A percentile compares a stretch with the other conserved stretches of the same genome.
Conservation (phyloP, 2,113 vertebrate genomes). For the Stegastes partitus region DNA sequence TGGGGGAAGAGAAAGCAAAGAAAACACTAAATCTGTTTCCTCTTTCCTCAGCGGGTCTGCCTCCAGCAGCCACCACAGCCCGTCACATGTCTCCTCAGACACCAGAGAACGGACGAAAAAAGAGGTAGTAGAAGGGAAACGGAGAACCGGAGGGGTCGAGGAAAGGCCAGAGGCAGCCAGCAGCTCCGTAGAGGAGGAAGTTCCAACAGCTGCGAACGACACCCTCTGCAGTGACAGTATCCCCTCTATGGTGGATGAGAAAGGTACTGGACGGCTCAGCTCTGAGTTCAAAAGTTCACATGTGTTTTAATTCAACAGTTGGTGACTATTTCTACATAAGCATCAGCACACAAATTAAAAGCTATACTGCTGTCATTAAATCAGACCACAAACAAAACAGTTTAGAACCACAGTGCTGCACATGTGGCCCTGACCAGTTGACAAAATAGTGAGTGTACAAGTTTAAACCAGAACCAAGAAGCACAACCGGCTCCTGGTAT, state of each 20-base stretch:
- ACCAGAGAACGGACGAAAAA: slow-evolving; percentile 81
- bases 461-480: neutral
- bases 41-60: slow-evolving; percentile 75
- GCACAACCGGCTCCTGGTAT: no score
- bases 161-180: slow-evolving; percentile 73
- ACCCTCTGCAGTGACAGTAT: slow-evolving; percentile 89
- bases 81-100: slow-evolving; percentile 80
- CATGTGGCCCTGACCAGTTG: neutral
- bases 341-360: neutral
- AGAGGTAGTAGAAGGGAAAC: slow-evolving; percentile 79
- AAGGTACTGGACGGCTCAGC: slow-evolving; percentile 80
- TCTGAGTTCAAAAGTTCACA: neutral
- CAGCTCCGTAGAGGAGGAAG: slow-evolving; percentile 89
- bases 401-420: neutral
- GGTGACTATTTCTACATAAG: neutral
- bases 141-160: slow-evolving; percentile 73
- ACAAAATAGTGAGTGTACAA: neutral
- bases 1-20: neutral
- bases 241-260: slow-evolving; percentile 88
- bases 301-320: neutral
- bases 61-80: slow-evolving; percentile 83
- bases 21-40: neutral
- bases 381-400: neutral
- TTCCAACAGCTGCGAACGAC: slow-evolving; percentile 85
- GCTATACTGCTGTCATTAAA: neutral